Percentiles rank a stretch among this genome's conserved stretches.
phyloP scores from a whole-genome alignment of 2,888 invertebrate genomes.

The Listrodromus nycthemerus region DNA sequence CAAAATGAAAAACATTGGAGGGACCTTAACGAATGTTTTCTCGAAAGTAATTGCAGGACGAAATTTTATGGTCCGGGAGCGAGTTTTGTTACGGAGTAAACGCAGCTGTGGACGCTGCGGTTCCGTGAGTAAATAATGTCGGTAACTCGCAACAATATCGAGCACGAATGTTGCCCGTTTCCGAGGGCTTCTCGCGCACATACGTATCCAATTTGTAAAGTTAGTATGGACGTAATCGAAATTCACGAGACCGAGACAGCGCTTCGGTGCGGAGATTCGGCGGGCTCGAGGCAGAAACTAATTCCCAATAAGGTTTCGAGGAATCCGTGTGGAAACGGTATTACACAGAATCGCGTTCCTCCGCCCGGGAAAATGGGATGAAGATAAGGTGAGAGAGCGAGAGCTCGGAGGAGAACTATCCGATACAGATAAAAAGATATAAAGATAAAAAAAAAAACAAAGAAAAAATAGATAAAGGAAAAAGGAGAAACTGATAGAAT shows the following conservation, averaged over 20 bases:
- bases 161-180: background rate
- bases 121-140: background rate
- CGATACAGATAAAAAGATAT: background rate
- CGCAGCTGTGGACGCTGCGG: background rate
- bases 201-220: slow-evolving; percentile 24
- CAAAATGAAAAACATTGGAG: too few relatives aligned
- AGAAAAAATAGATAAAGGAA: background rate
- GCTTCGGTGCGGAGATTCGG: background rate
- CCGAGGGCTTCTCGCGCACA: background rate
- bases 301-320: slow-evolving; percentile 33
- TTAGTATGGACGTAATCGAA: slow-evolving; percentile 41
- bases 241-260: slow-evolving; percentile 37
- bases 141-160: slow-evolving; percentile 6
- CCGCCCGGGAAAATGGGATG: background rate
- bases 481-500: slow-evolving; percentile 7
- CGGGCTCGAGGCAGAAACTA: slow-evolving; percentile 9
- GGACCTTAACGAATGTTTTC: too few relatives aligned
- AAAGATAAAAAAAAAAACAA: background rate
- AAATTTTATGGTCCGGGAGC: background rate
- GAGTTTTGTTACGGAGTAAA: background rate
- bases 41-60: too few relatives aligned
- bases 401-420: background rate
- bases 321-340: background rate
- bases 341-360: background rate
- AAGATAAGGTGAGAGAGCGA: background rate